Percentiles rank a stretch among this genome's conserved stretches.
These are phyloP conservation scores for Druon quercuslanigerum DNA, from an alignment of 1,140 invertebrate genomes.

Conservation along the genomic window DNA sequence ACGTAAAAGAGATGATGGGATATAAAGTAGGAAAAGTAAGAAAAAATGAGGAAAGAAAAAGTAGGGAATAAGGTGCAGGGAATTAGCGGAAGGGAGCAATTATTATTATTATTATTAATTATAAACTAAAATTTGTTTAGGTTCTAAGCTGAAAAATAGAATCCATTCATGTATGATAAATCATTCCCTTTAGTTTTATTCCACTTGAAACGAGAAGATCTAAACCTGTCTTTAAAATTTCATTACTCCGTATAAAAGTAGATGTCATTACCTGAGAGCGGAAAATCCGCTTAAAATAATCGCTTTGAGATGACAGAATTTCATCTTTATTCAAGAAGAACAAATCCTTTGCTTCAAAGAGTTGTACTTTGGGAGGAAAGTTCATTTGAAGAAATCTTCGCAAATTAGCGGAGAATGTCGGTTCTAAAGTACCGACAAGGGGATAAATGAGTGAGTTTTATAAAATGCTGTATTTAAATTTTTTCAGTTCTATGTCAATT, in stretches of 20 bases:
- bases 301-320: neutral
- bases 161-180: neutral
- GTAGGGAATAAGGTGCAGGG: too few relatives aligned
- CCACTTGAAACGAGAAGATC: neutral
- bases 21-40: too few relatives aligned
- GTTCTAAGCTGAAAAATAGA: too few relatives aligned
- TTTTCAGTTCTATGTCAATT: too few relatives aligned
- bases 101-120: too few relatives aligned
- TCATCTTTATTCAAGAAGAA: slow-evolving; percentile 4
- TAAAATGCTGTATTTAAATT: too few relatives aligned
- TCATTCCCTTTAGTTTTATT: neutral
- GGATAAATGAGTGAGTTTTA: too few relatives aligned
- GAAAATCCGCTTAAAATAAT: slow-evolving; percentile 5
- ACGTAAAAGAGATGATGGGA: too few relatives aligned
- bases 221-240: neutral
- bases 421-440: too few relatives aligned
- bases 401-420: neutral
- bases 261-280: neutral
- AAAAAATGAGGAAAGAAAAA: too few relatives aligned
- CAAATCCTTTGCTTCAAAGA: neutral
- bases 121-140: too few relatives aligned
- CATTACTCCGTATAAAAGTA: neutral
- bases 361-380: neutral
- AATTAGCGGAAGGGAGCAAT: too few relatives aligned
- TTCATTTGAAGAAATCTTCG: neutral